Percentiles rank a stretch among this genome's conserved stretches.
Conservation (phyloP, 2,113 vertebrate genomes). For the Atlantisia rogersi region DNA sequence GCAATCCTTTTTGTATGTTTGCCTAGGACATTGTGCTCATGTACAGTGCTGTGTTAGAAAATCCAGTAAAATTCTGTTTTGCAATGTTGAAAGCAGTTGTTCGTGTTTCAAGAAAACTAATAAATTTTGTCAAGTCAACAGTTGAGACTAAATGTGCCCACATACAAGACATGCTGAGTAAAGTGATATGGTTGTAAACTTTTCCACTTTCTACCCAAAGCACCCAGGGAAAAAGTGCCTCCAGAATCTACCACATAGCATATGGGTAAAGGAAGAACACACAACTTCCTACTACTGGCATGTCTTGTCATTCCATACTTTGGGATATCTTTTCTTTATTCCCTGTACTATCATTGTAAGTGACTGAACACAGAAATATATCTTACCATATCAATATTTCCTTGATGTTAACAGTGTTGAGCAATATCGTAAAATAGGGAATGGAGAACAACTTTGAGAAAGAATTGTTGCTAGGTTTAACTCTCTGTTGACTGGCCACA, state of each 20-base stretch:
- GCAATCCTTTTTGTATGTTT: background rate
- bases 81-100: background rate
- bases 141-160: background rate
- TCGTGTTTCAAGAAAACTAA: background rate
- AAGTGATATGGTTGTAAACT: background rate
- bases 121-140: background rate
- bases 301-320: background rate
- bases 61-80: background rate
- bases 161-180: background rate
- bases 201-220: background rate
- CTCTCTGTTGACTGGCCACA: background rate
- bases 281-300: fast-evolving
- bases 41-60: background rate
- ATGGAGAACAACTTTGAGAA: background rate
- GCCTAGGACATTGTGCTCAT: background rate
- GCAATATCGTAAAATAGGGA: background rate
- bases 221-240: background rate
- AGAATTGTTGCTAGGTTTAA: background rate
- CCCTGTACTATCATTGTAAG: background rate
- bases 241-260: background rate
- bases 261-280: background rate
- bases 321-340: background rate
- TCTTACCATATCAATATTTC: background rate
- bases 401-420: background rate
- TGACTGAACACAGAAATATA: background rate